phyloP scores from a whole-genome alignment of 1,140 invertebrate genomes.

The Formica exsecta region DNA sequence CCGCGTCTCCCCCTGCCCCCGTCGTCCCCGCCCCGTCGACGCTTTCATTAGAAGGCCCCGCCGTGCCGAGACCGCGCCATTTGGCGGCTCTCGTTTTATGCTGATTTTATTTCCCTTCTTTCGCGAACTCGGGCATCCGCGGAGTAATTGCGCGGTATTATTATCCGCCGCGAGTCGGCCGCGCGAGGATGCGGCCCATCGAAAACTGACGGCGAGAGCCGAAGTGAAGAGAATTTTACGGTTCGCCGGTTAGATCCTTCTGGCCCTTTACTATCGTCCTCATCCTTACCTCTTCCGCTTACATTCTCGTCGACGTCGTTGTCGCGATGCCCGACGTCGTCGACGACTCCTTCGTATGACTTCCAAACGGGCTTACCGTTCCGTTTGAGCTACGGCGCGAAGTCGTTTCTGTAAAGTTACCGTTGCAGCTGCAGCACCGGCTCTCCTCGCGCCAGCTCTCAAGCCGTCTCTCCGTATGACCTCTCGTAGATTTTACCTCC shows the following conservation, averaged over 20 bases:
- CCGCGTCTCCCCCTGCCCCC: conserved; percentile 41
- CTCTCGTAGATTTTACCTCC: conserved; percentile 36
- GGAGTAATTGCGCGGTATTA: conserved; percentile 83
- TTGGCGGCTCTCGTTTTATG: conserved; percentile 84
- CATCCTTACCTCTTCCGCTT: neutral
- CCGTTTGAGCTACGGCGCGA: conserved; percentile 27
- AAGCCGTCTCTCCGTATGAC: conserved; percentile 33
- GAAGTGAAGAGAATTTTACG: conserved; percentile 73
- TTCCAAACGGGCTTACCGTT: conserved; percentile 45
- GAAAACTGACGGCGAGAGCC: conserved; percentile 60
- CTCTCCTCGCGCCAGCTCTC: neutral
- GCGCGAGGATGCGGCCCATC: conserved; percentile 80
- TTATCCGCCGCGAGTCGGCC: conserved; percentile 73
- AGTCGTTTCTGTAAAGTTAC: conserved; percentile 40
- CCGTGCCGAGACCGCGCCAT: conserved; percentile 80
- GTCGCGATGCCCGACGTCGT: conserved; percentile 44
- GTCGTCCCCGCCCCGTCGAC: conserved; percentile 51
- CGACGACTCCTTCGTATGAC: conserved; percentile 37
- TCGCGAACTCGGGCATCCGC: conserved; percentile 79
- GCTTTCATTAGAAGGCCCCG: conserved; percentile 86
- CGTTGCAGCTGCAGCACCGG: conserved; percentile 13
- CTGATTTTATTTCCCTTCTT: conserved; percentile 84
- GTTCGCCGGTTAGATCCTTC: conserved; percentile 44
- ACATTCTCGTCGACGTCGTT: neutral
- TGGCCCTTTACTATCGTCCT: neutral